These are phyloP conservation scores for Ovibos moschatus DNA, from an alignment of 2,113 vertebrate genomes.

Conservation along the genomic window DNA sequence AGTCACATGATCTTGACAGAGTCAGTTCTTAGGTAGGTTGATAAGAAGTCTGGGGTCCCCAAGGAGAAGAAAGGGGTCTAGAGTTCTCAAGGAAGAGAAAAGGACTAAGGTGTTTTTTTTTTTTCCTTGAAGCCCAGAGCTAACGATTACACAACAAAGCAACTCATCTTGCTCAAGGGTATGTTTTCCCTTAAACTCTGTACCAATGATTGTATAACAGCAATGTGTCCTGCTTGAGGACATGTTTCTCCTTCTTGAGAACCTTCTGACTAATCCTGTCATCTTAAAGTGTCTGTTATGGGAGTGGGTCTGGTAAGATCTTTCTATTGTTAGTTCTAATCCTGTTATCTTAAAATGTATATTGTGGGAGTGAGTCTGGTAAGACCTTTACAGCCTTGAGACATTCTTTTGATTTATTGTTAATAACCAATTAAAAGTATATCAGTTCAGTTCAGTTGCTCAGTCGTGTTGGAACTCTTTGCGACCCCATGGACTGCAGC, in stretches of 20 bases:
- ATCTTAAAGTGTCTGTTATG: not conserved
- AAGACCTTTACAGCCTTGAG: not conserved
- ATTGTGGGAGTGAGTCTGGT: not conserved
- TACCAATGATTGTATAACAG: not conserved
- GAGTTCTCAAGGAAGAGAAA: not conserved
- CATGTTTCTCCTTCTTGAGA: not conserved
- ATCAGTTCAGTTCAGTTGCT: no score
- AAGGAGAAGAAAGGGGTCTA: not conserved
- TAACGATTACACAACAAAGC: not conserved
- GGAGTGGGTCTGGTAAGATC: no score
- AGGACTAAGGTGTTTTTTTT: not conserved
- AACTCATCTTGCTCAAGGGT: not conserved
- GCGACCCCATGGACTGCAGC: not conserved
- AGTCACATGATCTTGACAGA: not conserved
- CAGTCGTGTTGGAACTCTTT: accelerated
- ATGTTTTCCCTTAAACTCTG: not conserved
- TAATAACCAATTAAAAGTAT: not conserved
- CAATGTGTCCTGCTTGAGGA: not conserved
- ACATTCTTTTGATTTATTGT: not conserved
- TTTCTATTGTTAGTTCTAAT: no score
- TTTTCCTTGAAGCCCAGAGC: not conserved
- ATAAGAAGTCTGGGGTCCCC: not conserved
- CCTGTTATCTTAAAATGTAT: no score
- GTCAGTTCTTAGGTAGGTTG: not conserved
- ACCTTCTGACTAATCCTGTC: not conserved